These are phyloP conservation scores for Prionailurus viverrinus DNA, from an alignment of 2,113 vertebrate genomes.

Conservation along the genomic window DNA sequence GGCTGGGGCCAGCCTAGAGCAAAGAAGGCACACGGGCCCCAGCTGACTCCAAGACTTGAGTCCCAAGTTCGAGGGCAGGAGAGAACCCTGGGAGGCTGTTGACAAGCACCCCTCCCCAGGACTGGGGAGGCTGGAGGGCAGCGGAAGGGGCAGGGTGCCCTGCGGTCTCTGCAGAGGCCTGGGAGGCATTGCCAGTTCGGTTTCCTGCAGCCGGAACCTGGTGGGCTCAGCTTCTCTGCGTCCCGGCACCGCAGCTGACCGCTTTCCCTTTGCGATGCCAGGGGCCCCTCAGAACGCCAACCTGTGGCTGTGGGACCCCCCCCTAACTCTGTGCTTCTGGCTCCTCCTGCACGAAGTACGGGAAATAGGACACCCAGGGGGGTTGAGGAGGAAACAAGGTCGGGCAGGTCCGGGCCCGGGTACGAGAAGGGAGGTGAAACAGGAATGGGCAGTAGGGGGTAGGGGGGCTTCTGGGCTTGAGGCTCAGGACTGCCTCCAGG, in stretches of 20 bases:
- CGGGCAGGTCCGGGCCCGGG: fast-evolving
- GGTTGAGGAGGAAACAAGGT: neutral
- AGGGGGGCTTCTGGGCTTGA: fast-evolving
- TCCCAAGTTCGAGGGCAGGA: neutral
- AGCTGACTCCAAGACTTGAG: neutral
- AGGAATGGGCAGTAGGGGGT: fast-evolving
- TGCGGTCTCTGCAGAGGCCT: neutral
- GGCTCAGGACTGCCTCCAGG: neutral
- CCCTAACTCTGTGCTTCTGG: fast-evolving
- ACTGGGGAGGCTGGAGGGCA: fast-evolving
- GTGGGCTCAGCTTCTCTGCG: neutral
- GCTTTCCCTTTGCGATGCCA: neutral
- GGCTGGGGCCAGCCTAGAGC: neutral
- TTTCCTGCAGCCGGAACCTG: neutral
- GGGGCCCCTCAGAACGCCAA: neutral
- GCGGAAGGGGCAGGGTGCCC: neutral
- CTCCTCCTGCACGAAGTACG: too few species aligned
- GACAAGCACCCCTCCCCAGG: fast-evolving
- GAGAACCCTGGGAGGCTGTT: neutral
- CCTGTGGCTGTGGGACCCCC: neutral
- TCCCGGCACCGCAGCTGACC: neutral
- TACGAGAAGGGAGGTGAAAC: fast-evolving
- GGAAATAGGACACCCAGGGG: fast-evolving
- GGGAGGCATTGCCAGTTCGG: fast-evolving
- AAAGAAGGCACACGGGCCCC: neutral